phyloP scores from a whole-genome alignment of 1,140 invertebrate species.

The Danaus plexippus region DNA sequence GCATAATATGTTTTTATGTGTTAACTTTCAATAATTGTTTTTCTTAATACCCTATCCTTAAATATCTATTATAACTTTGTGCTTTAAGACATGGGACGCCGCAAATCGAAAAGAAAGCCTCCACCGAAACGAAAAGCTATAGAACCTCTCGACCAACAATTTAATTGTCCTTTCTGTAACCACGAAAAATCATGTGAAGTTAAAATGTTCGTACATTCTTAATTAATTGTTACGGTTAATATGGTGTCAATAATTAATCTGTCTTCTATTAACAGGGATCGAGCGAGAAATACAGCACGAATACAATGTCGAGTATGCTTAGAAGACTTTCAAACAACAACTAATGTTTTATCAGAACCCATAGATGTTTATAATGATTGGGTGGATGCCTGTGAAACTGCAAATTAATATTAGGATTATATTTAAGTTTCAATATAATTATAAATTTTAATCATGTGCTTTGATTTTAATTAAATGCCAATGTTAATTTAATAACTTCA shows the following conservation, averaged over 20 bases:
- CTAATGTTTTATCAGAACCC: constrained; percentile 96
- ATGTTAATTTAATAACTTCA: no score
- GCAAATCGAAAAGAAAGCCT: constrained; percentile 97
- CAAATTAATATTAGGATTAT: constrained; percentile 49
- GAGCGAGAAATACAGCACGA: constrained; percentile 90
- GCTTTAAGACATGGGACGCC: constrained; percentile 83
- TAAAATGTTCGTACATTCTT: constrained; percentile 88
- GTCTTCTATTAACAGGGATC: constrained; percentile 82
- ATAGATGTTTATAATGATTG: constrained; percentile 99
- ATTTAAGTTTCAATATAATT: constrained; percentile 27
- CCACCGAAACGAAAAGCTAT: constrained; percentile 95
- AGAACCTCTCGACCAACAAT: constrained; percentile 94
- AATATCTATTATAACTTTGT: constrained; percentile 2
- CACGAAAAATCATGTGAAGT: constrained; percentile 99
- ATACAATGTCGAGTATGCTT: constrained; percentile 95
- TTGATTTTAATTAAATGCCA: constrained; percentile 9
- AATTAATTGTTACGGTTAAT: not conserved
- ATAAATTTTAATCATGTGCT: constrained; percentile 14
- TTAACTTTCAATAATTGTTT: not conserved
- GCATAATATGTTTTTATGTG: no score
- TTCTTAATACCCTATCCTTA: not conserved
- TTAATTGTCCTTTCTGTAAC: constrained; percentile 99
- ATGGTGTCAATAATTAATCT: constrained; percentile 1
- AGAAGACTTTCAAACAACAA: constrained; percentile 97
- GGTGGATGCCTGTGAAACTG: constrained; percentile 95